phyloP scores from a whole-genome alignment of 2,113 vertebrate species.

The Thamnophis sirtalis region DNA sequence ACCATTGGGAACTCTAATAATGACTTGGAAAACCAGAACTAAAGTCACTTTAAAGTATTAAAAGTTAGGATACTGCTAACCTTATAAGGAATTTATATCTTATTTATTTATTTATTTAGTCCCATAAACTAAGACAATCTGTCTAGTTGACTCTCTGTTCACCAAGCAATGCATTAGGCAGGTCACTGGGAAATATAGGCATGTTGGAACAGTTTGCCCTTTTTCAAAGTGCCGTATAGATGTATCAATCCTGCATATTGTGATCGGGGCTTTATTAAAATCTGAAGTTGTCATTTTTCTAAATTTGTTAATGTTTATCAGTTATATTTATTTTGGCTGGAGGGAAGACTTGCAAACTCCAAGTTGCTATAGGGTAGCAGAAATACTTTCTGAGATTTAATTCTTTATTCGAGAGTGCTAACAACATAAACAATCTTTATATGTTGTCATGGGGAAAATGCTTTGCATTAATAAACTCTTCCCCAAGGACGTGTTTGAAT shows the following conservation, averaged over 20 bases:
- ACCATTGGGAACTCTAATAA: neutral
- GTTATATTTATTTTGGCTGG: neutral
- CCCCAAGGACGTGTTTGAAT: neutral
- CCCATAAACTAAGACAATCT: neutral
- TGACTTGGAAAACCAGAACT: neutral
- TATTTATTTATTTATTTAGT: neutral
- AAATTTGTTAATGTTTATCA: neutral
- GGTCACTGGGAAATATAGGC: neutral
- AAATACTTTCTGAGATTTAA: neutral
- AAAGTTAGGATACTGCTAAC: neutral
- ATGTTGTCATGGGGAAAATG: neutral
- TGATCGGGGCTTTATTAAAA: neutral
- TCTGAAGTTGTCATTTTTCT: neutral
- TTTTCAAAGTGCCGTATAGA: neutral
- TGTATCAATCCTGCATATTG: neutral
- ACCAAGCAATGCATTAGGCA: neutral
- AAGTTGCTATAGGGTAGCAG: neutral
- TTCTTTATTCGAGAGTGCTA: neutral
- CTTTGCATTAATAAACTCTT: neutral
- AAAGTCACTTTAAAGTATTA: neutral
- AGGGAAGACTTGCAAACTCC: neutral
- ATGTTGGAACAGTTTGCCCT: neutral
- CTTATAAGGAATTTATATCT: neutral
- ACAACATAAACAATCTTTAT: neutral
- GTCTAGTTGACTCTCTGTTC: neutral